Evolutionary conservation across 2,888 invertebrate genomes (phyloP).

Genomic region (Nomada hirtipes): DNA sequence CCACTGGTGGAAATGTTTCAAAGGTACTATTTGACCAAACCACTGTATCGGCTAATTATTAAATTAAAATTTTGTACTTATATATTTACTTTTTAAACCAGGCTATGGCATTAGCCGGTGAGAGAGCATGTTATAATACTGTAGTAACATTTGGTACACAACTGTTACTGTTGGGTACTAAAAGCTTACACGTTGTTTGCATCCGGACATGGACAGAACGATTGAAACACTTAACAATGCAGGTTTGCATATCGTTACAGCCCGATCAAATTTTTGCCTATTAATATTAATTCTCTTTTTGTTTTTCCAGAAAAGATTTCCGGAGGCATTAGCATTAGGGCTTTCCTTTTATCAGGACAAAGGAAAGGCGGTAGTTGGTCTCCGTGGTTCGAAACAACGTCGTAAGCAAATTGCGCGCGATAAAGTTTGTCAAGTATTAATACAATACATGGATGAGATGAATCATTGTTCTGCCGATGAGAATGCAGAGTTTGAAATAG

Average conservation of each 20-base stretch:
- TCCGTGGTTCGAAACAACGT: slow-evolving; percentile 85
- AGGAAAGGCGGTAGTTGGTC: slow-evolving; percentile 87
- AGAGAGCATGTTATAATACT: slow-evolving; percentile 91
- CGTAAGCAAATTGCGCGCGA: slow-evolving; percentile 84
- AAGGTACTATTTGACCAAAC: slow-evolving; percentile 70
- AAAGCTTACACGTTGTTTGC: slow-evolving; percentile 85
- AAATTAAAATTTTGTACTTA: slow-evolving; percentile 10
- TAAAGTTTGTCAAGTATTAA: slow-evolving; percentile 82
- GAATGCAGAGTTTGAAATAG: slow-evolving; percentile 76
- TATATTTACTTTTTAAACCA: slow-evolving; percentile 38
- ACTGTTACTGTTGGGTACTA: slow-evolving; percentile 89
- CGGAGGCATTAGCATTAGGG: slow-evolving; percentile 87
- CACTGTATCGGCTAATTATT: not conserved
- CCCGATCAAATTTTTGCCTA: not conserved
- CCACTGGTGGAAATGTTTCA: slow-evolving; percentile 97
- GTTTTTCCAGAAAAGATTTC: slow-evolving; percentile 84
- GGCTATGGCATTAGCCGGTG: slow-evolving; percentile 91
- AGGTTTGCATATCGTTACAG: slow-evolving; percentile 80
- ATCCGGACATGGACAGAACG: slow-evolving; percentile 89
- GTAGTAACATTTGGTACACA: slow-evolving; percentile 89
- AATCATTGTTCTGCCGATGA: slow-evolving; percentile 75
- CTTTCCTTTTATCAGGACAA: slow-evolving; percentile 87
- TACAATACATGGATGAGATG: slow-evolving; percentile 82
- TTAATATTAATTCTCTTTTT: slow-evolving; percentile 15
- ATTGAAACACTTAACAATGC: slow-evolving; percentile 87